These are phyloP conservation scores for Dolichoris vasculosae DNA, from an alignment of 1,140 invertebrate genomes.

Conservation along the genomic window DNA sequence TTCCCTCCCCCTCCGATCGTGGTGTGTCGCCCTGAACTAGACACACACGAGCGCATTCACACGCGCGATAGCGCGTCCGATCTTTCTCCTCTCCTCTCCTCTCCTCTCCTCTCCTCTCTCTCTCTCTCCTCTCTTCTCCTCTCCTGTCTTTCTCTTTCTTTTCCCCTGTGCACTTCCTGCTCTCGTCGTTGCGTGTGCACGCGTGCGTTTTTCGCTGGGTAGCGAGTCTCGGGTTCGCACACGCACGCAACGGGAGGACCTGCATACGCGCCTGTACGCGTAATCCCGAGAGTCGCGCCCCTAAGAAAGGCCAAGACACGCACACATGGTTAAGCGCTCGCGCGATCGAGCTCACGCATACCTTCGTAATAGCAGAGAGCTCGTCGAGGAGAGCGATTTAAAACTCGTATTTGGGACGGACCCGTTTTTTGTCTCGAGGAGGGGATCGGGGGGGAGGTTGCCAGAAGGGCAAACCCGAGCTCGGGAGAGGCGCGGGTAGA, in stretches of 20 bases:
- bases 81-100: too few relatives aligned
- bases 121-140: conserved; percentile 14
- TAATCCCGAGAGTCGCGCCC: not conserved
- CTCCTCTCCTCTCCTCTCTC: not conserved
- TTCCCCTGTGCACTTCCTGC: conserved; percentile 3
- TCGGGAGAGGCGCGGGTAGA: not conserved
- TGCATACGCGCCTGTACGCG: too few relatives aligned
- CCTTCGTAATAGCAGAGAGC: not conserved
- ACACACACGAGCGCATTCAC: too few relatives aligned
- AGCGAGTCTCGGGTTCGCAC: not conserved
- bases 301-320: not conserved
- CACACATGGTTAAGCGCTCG: not conserved
- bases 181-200: not conserved
- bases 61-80: too few relatives aligned
- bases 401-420: conserved; percentile 63
- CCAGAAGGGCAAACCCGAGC: conserved; percentile 8
- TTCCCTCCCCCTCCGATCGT: not conserved
- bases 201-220: not conserved
- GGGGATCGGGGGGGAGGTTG: conserved; percentile 5
- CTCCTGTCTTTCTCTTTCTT: not conserved
- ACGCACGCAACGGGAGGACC: not conserved
- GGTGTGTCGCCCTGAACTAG: too few relatives aligned
- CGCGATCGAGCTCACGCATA: not conserved
- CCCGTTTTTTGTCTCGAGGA: not conserved
- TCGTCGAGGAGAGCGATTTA: conserved; percentile 59